Evolutionary conservation across 2,888 invertebrate species (phyloP), one percentile per base, ranked within the genome.

Genomic region (Cephus runcator): DNA sequence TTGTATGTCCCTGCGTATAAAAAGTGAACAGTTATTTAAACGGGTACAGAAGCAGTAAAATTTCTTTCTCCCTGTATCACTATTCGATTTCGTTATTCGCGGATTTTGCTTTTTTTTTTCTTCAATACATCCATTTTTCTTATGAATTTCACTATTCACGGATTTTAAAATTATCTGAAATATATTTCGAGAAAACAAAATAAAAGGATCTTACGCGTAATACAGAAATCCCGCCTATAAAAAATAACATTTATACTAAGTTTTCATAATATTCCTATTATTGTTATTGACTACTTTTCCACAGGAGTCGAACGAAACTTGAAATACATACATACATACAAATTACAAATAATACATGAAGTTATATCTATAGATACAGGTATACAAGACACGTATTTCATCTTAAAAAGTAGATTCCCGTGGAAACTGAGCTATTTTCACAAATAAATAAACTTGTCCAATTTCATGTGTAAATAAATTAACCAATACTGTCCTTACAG

Each of bases 1-100:
- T 96, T 96, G 91, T 97, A 95, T 87, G 96, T 96, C 97, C 96
- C 96, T 96, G 91, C 31, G 15, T 73, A 40, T 34, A 33, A 33
- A 9, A 69, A 34, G 15, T 69, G 4, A 68, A 69, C 15, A 75
- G 23, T 68, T 15, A 12, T 56, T 56, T 23, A 56, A 56, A 23
- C 56, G 1, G 9, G 23, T 9, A 56, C 23, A 56, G 23, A 23
- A 23, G 23, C 23, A 56, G 9, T 56, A 56, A 56, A 56, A 56
- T 56, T 23, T 40, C 2, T 23, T 23, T 35, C 12, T 35, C 35
- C 35, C 35, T 12, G 12, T 35, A 12, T 35, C 35, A 35, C 35
- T 35, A 35, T 35, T 12, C 9, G 23, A 23, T 56, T 56, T 56
- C 23, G 9, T 56, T 56, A 56, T 56, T 56, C 23, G 23, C 56